phyloP scores from a whole-genome alignment of 2,113 vertebrate species.

The Cisticola juncidis region DNA sequence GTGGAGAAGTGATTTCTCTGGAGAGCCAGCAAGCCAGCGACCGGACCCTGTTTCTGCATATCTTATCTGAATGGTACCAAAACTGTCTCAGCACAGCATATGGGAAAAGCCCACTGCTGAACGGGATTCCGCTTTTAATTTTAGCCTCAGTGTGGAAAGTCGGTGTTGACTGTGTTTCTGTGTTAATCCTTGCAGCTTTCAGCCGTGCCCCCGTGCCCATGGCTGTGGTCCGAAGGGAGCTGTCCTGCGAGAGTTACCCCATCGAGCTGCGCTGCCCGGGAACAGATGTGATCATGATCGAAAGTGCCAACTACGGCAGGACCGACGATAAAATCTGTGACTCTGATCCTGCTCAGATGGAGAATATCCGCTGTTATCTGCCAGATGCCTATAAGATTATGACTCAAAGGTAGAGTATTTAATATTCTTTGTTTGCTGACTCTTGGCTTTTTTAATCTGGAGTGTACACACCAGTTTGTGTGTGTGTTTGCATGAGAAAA shows the following conservation, averaged over 20 bases:
- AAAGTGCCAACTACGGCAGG: slow-evolving; percentile 98
- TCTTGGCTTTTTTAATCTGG: background rate
- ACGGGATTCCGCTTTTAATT: background rate
- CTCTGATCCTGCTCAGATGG: slow-evolving; percentile 98
- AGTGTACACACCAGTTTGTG: background rate
- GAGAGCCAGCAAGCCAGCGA: background rate
- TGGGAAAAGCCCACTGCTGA: background rate
- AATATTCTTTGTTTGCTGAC: background rate
- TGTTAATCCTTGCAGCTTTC: slow-evolving; percentile 80
- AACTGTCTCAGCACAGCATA: background rate
- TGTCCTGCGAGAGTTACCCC: slow-evolving; percentile 97
- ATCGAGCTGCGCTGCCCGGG: slow-evolving; percentile 97
- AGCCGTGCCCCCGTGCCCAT: slow-evolving; percentile 95
- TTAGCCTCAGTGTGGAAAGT: background rate
- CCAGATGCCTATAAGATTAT: slow-evolving; percentile 99
- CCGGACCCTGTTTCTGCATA: background rate
- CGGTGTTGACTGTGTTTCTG: background rate
- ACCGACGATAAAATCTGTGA: slow-evolving; percentile 99
- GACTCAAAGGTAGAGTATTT: slow-evolving; percentile 89
- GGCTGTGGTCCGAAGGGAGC: slow-evolving; percentile 96
- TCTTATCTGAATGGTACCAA: accelerated
- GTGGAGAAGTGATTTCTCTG: background rate
- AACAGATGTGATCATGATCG: slow-evolving; percentile 99
- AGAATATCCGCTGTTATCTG: slow-evolving; percentile 97
- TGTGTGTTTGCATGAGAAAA: slow-evolving; percentile 20